Base-by-base conservation (phyloP, 2,888 invertebrate genomes). In the Tineola bisselliella region DNA sequence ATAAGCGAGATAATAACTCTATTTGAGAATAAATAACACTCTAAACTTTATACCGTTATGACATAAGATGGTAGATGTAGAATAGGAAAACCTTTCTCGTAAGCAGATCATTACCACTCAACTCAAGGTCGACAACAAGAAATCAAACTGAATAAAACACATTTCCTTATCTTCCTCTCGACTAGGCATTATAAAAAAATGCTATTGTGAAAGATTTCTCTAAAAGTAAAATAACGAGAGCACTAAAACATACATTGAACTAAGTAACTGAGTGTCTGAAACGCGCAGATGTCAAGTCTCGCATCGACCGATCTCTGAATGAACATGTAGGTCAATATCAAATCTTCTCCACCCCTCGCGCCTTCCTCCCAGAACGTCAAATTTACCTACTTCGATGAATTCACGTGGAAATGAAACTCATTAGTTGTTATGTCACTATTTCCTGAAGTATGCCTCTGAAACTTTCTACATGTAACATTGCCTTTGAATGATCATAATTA, bases 301-400 rank as follows among this genome's bases (percentile, higher is more conserved):
- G 81, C 87, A 87, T 87, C 87, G 87, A 86, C 87, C 87, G 86
- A 84, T 81, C 84, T 79, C 81, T 86, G 83, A 86, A 86, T 86
- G 87, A 86, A 84, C 84, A 87, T 82, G 78, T 87, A 86, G 87
- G 87, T 87, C 87, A 87, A 87, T 86, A 87, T 84, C 87, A 87
- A 84, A 75, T 81, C 83, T 25, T 25, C 25, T 77, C 76, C 74
- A 72, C 72, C 59, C 74, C 68, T 63, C 70, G 57, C 72, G 72
- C 71, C 60, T 71, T 69, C 72, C 72, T 67, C 72, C 68, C 64
- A 68, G 67, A 70, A 65, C 72, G 78, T 72, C 68, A 74, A 75
- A 76, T 73, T 75, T 74, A 77, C 75, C 76, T 68, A 68, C 71
- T 75, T 73, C 33, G 70, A 72, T 73, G 70, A 72, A 74, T 74